Evolutionary conservation across 2,797 vertebrate genomes (phyloP).

Genomic region (Knipowitschia caucasica): DNA sequence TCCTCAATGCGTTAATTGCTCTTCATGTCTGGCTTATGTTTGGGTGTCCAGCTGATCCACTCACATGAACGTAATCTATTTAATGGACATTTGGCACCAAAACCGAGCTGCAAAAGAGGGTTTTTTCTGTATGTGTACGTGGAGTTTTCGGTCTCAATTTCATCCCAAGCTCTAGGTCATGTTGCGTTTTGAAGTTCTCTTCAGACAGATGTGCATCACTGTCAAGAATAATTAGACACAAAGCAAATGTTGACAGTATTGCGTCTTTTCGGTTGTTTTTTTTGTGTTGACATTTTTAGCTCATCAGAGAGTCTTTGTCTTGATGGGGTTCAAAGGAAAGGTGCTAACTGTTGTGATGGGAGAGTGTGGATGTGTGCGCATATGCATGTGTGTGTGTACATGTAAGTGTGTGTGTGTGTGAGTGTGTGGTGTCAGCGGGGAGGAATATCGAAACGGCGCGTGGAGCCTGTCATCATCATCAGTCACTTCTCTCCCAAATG

Average conservation of each 20-base stretch:
- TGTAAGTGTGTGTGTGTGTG: constrained; percentile 39
- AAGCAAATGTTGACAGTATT: constrained; percentile 56
- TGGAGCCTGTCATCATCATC: constrained; percentile 70
- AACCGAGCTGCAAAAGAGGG: constrained; percentile 52
- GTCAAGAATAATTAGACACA: constrained; percentile 55
- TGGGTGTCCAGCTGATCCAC: constrained; percentile 70
- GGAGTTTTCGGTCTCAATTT: constrained; percentile 36
- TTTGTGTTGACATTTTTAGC: constrained; percentile 33
- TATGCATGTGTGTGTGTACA: constrained; percentile 28
- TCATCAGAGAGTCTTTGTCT: constrained; percentile 49
- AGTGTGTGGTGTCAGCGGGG: constrained; percentile 59
- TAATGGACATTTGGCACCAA: constrained; percentile 69
- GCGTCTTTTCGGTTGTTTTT: constrained; percentile 14
- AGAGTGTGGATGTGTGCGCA: constrained; percentile 29
- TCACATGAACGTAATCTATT: constrained; percentile 70
- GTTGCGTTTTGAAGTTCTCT: constrained; percentile 29
- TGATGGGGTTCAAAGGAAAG: constrained; percentile 60
- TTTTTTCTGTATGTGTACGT: constrained; percentile 56
- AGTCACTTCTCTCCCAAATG: constrained; percentile 69
- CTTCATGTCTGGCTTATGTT: constrained; percentile 65
- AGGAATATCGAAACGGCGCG: constrained; percentile 68
- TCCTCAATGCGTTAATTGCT: constrained; percentile 63
- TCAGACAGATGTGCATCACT: constrained; percentile 48
- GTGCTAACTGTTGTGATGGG: constrained; percentile 61
- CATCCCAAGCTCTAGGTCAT: constrained; percentile 21